Base-by-base conservation (phyloP, 2,113 vertebrate species). In the Phyllostomus hastatus region DNA sequence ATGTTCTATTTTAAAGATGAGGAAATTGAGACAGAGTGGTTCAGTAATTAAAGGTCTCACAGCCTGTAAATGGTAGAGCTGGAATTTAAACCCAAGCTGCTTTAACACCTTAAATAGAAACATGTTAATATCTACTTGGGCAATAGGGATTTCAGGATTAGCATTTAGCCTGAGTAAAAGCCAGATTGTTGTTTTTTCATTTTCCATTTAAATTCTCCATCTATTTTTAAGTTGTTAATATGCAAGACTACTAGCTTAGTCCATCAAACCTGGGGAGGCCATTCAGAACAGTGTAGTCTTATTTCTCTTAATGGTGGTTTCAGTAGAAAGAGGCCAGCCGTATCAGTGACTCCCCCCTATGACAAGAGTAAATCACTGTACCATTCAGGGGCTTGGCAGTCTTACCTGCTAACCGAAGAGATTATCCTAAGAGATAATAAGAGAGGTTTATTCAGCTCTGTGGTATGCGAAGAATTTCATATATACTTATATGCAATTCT, bases 1-100 rank as follows among this genome's bases (percentile, higher is more conserved):
- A 73, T 80, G 33, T 43, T 93, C 12, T 81, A 89, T 87, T 92
- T 95, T 87, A 80, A 73, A 95, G 54, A 87, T 79, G 43, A 93
- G 52, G 48, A 86, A 90, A 82, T 35, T 66, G 52, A 76, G 20
- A 70, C 28, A 90, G 46, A 88, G 20, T 64, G 28, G 33, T 70
- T 72, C 15, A 79, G 8, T 64, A n/a, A 83, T 89, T 41, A 54
- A 20, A 78, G 17, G 6, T 81, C 46, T 38, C 31, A 70, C 10
- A 57, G 35, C 8, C 24, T 83, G 70, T 79, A 87, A 72, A 64
- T 50, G 41, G 43, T 75, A 90, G 52, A 85, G 16, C 8, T 75
- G 28, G 20, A 59, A 92, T 76, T 69, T 66, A 80, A 83, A 75
- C 28, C 54, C 52, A 95, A 75, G 33, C 7, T 50, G 26, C 4